Percentiles rank a stretch among this genome's conserved stretches.
Conservation (phyloP, 2,888 invertebrate genomes). For the Autographa pulchrina region DNA sequence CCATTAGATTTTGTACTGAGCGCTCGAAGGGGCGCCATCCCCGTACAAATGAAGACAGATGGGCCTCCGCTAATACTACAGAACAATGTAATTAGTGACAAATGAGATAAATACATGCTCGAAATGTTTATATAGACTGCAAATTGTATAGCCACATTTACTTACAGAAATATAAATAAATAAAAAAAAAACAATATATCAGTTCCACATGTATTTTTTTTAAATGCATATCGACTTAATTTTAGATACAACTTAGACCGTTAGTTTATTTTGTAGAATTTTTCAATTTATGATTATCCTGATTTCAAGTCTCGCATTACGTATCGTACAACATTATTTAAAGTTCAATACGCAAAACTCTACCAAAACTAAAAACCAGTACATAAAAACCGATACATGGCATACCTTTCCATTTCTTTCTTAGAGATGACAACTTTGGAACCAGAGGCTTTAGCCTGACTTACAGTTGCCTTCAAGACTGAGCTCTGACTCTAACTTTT, state of each 20-base stretch:
- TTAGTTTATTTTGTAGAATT: too few species aligned
- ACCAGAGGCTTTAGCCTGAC: conserved; percentile 3
- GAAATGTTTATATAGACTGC: neutral
- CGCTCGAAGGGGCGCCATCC: conserved; percentile 23
- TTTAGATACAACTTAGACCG: too few species aligned
- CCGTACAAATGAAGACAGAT: conserved; percentile 65
- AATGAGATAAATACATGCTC: conserved; percentile 45
- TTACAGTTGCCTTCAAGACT: neutral
- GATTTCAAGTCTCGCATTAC: too few species aligned
- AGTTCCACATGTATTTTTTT: too few species aligned
- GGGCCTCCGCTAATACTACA: conserved; percentile 57
- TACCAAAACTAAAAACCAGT: neutral
- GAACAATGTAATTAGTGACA: conserved; percentile 67
- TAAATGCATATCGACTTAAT: too few species aligned
- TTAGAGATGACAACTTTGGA: neutral
- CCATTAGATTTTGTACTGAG: conserved; percentile 21
- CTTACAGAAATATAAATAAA: too few species aligned
- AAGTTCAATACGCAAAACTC: too few species aligned
- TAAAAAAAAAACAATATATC: too few species aligned
- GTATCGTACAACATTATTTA: too few species aligned
- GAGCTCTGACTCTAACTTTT: conserved; percentile 5
- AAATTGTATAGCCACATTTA: neutral
- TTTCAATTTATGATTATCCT: too few species aligned
- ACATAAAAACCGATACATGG: neutral
- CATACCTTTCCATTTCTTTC: neutral